A percentile compares a stretch with the other conserved stretches of the same genome.
Evolutionary conservation across 2,797 vertebrate genomes (phyloP).

Genomic region (Lepilemur septentrionalis): DNA sequence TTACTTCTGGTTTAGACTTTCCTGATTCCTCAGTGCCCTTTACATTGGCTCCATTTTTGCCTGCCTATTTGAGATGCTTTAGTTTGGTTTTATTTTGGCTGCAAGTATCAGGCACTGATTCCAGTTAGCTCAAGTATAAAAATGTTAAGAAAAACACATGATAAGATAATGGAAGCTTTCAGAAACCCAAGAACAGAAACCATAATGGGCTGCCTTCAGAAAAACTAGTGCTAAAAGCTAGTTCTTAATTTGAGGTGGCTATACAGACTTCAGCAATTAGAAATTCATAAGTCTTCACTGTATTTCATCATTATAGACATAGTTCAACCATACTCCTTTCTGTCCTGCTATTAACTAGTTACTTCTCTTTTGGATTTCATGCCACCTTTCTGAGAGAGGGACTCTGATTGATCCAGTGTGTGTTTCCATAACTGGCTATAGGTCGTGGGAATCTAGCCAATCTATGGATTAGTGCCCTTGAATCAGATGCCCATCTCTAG

Average conservation of each 20-base stretch:
- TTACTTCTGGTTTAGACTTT: background rate
- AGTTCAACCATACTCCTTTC: background rate
- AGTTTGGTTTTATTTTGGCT: conserved; percentile 29
- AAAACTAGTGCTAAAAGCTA: background rate
- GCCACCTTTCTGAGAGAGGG: background rate
- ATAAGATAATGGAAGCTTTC: conserved; percentile 44
- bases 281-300: background rate
- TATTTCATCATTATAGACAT: background rate
- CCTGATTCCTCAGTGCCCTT: background rate
- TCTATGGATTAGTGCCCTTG: background rate
- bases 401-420: background rate
- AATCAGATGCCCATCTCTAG: background rate
- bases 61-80: conserved; percentile 7
- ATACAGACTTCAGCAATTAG: background rate
- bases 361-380: background rate
- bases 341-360: background rate
- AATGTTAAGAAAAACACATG: conserved; percentile 39
- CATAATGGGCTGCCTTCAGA: background rate
- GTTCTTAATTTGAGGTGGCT: background rate
- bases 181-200: background rate
- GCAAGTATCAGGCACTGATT: background rate
- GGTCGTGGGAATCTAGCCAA: background rate
- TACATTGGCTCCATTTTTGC: conserved; percentile 24
- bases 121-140: conserved; percentile 30
- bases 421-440: background rate